Base-by-base conservation (phyloP, 2,888 invertebrate genomes). In the Geophilus truncorum region DNA sequence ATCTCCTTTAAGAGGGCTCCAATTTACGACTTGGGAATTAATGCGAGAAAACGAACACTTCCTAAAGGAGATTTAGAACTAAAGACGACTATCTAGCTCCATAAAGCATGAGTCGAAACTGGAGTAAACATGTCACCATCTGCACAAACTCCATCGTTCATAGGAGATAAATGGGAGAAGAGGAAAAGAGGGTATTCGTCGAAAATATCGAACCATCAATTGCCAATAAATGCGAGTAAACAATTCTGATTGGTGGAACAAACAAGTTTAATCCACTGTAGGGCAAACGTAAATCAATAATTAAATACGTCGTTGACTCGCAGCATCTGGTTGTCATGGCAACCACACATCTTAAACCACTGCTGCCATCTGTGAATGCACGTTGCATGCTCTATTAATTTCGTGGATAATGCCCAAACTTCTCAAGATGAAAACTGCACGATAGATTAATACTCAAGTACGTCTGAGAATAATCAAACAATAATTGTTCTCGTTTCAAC, bases 11-110 rank as follows among this genome's bases (percentile, higher is more conserved):
- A 62, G 62, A 62, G 62, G 25, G 10, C 23, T 62, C 15, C 25
- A 62, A 62, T 62, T 62, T 62, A 62, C 62, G 28, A 62, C 62
- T 62, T 62, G 62, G 62, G 62, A 62, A 62, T 62, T 62, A 62
- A 62, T 62, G 62, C 62, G 62, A 62, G 62, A 62, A 23, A 62
- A 62, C 62, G 62, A 62, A 62, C 62, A 62, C 62, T 28, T 62
- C 23, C 62, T 28, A 62, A 15, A 62, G 62, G 15, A 62, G 62
- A 62, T 62, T 62, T 62, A 62, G 62, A 62, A 62, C 25, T 62
- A 23, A 62, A 62, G 28, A 28, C 62, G 62, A 62, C 62, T 62
- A 23, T 62, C 62, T 62, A 28, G 28, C 62, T 25, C 62, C 62
- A 62, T 62, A 62, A 62, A 62, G 25, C 62, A 62, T 62, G 21